These are phyloP conservation scores for Rugalucina vietnamica DNA, from an alignment of 2,888 invertebrate genomes.

Conservation along the genomic window DNA sequence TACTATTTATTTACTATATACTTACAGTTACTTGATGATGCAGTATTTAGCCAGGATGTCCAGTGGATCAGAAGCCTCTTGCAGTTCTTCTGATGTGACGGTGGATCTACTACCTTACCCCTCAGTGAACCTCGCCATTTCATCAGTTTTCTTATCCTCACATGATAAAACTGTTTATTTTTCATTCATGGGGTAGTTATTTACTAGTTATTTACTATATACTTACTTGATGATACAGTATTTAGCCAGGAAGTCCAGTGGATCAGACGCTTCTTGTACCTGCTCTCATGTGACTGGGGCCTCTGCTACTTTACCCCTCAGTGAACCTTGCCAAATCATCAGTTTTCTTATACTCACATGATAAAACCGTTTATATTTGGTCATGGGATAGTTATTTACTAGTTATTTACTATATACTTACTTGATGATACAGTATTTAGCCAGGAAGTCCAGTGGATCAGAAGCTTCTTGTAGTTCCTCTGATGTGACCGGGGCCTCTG, in stretches of 20 bases:
- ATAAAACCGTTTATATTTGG: too few species aligned
- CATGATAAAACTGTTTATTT: too few species aligned
- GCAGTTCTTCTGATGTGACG: constrained; percentile 74
- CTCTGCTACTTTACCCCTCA: constrained; percentile 68
- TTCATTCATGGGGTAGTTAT: too few species aligned
- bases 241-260: constrained; percentile 83
- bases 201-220: too few species aligned
- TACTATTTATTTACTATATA: too few species aligned
- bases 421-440: constrained; percentile 82
- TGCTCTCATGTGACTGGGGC: constrained; percentile 76
- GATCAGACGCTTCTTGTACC: constrained; percentile 76
- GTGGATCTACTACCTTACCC: too few species aligned
- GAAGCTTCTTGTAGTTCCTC: constrained; percentile 75
- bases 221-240: constrained; percentile 81
- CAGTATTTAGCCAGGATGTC: constrained; percentile 83
- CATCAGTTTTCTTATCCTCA: too few species aligned
- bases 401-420: too few species aligned
- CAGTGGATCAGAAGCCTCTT: constrained; percentile 78
- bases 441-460: constrained; percentile 82
- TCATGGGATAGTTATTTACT: too few species aligned
- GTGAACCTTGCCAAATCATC: too few species aligned
- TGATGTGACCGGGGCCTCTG: constrained; percentile 75
- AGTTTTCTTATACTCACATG: too few species aligned
- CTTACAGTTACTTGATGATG: constrained; percentile 81
- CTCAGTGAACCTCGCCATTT: too few species aligned